Evolutionary conservation across 2,797 vertebrate species (phyloP).

Genomic region (Aeoliscus strigatus): DNA sequence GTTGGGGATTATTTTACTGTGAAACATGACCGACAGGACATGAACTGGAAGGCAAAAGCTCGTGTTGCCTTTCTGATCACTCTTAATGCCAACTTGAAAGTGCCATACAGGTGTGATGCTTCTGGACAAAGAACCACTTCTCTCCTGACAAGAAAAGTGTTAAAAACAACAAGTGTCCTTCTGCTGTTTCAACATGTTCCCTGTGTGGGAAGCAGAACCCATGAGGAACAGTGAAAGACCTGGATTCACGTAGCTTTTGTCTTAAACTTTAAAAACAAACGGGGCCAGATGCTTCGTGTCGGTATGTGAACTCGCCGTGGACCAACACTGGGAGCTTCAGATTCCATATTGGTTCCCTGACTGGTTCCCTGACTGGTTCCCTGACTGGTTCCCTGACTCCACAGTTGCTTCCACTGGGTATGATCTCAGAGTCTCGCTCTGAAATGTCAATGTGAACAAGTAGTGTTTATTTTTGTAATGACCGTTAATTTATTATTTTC

Average conservation of each 20-base stretch:
- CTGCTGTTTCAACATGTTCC: constrained; percentile 34
- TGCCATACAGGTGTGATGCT: constrained; percentile 54
- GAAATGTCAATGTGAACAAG: constrained; percentile 17
- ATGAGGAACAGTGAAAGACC: constrained; percentile 26
- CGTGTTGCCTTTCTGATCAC: constrained; percentile 22
- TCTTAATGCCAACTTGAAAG: constrained; percentile 54
- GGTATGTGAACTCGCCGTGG: constrained; percentile 11
- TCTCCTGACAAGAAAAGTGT: constrained; percentile 12
- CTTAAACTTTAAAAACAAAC: constrained; percentile 14
- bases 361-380: too few species aligned
- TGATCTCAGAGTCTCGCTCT: constrained; percentile 14
- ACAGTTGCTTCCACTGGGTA: background rate
- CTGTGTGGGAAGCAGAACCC: constrained; percentile 14
- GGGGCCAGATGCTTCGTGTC: constrained; percentile 10
- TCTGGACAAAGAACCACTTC: constrained; percentile 31
- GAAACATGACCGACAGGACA: constrained; percentile 19
- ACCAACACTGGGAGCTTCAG: constrained; percentile 10
- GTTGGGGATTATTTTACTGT: constrained; percentile 14
- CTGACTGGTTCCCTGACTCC: too few species aligned
- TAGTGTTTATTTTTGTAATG: constrained; percentile 8
- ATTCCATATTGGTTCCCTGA: constrained; percentile 2
- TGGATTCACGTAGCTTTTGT: constrained; percentile 8
- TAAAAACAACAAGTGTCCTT: constrained; percentile 50
- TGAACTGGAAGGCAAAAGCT: constrained; percentile 24
- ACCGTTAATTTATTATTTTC: constrained; percentile 56